Base-by-base conservation (phyloP, 2,888 invertebrate genomes). In the Pseudanteris insignis region DNA sequence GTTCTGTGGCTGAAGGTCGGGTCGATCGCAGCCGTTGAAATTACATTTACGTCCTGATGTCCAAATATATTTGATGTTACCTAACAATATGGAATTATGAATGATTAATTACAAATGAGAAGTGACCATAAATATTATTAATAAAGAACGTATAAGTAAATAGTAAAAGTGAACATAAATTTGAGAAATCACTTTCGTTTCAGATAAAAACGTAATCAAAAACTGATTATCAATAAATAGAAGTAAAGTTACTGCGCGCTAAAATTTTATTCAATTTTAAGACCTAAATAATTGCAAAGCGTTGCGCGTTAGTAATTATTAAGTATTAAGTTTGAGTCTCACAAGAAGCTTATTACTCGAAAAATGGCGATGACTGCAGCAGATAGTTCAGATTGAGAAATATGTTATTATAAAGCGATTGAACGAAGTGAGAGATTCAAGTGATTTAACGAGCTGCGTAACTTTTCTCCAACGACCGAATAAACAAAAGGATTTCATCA, bases 41-140 rank as follows among this genome's bases (percentile, higher is more conserved):
- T 94, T 94, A 76, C 94, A 94, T 80, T 94, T 93, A 64, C 94
- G 88, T 1, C 94, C 94, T 6, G 92, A 92, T 1, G 93, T 94
- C 94, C 94, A 94, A 75, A 94, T 94, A 81, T 88, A 94, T 48
- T 80, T 79, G 28, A 84, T 79, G 62, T 81, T 81, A 38, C 82
- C 83, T 83, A 67, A 1, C 26, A 24, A 29, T 21, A 21, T 21
- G 3, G 4, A 21, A 21, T 7, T 5, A 21, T 21, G 21, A 21
- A 5, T 7, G 7, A 21, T n/a, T n/a, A n/a, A n/a, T n/a, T n/a
- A n/a, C n/a, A n/a, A n/a, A n/a, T n/a, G n/a, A n/a, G n/a, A n/a
- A n/a, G n/a, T n/a, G n/a, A n/a, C n/a, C n/a, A n/a, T n/a, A n/a
- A n/a, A n/a, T n/a, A n/a, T n/a, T n/a, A n/a, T n/a, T n/a, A n/a